Conservation (phyloP, 2,888 invertebrate genomes). For the Nemotelus pantherinus region DNA sequence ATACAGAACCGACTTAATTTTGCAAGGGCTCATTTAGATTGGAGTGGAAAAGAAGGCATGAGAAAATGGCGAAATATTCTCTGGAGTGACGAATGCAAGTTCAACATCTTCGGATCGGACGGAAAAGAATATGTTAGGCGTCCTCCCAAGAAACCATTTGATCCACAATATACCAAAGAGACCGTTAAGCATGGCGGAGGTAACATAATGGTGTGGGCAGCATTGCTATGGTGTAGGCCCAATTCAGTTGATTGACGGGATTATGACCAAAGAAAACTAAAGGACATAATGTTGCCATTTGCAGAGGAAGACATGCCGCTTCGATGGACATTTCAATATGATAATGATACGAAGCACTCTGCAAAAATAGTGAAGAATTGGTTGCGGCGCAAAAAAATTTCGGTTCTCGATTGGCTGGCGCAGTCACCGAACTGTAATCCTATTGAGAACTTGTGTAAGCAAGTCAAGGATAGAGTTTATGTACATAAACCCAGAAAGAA, state of each 20-base stretch:
- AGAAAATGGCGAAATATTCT: slow-evolving; percentile 14
- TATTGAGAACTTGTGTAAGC: too few species aligned
- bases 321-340: too few species aligned
- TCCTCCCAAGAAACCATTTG: slow-evolving; percentile 17
- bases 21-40: too few species aligned
- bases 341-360: too few species aligned
- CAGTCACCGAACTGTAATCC: slow-evolving; percentile 1
- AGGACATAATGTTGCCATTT: not conserved
- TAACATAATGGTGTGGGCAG: slow-evolving; percentile 19
- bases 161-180: too few species aligned
- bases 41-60: slow-evolving; percentile 16
- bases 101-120: slow-evolving; percentile 23
- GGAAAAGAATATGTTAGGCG: slow-evolving; percentile 19
- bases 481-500: too few species aligned
- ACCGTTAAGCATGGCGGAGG: slow-evolving; percentile 27
- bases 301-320: not conserved
- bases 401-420: too few species aligned
- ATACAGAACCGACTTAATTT: too few species aligned
- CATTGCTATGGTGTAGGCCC: not conserved
- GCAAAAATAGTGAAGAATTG: too few species aligned
- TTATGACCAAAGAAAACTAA: not conserved
- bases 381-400: too few species aligned
- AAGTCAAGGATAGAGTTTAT: too few species aligned
- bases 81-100: slow-evolving; percentile 18
- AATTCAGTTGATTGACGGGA: slow-evolving; percentile 13